Base-by-base conservation (phyloP, 2,113 vertebrate species). In the Holacanthus passer region DNA sequence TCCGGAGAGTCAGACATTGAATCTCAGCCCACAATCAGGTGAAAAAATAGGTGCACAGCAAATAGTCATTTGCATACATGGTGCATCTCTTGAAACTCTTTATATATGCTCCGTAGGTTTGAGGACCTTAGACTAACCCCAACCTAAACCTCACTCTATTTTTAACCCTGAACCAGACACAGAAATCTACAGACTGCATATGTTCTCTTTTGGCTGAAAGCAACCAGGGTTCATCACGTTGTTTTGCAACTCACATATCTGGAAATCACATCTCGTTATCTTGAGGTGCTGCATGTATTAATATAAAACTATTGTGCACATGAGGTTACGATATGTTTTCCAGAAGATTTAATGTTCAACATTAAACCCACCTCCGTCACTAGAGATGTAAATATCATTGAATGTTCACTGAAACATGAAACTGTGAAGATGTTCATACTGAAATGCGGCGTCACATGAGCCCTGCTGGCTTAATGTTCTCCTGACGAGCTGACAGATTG, bases 91-190 rank as follows among this genome's bases (percentile, higher is more conserved):
- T 5, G 17, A 50, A 16, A 41, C 27, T 69, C 59, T 29, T 12
- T 58, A 14, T 53, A 17, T 53, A 17, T 2, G 11, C 5, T 45
- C 56, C 67, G 52, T 63, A 47, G 20, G 31, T 75, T 45, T 76
- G 50, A 35, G 9, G n/a, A 19, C 45, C 47, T 55, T 16, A 24
- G 17, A 53, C 20, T 55, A 81, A 74, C 41, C 43, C 20, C 17
- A 52, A 41, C 22, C 35, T 64, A 73, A 77, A 66, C 47, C 58
- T 78, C 4, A 17, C 16, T 39, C 19, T 60, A 27, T 64, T 81
- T 75, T 55, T 56, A 67, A 31, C 52, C 13, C 43, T 52, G 20
- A 82, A 41, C 24, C 3, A 88, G 62, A 72, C 24, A 9, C 19
- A 10, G 37, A 41, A 56, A 74, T 50, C 9, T 52, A 47, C 13